These are phyloP conservation scores for Rattus norvegicus DNA, from an alignment of 2,113 vertebrate species.

Conservation along the genomic window DNA sequence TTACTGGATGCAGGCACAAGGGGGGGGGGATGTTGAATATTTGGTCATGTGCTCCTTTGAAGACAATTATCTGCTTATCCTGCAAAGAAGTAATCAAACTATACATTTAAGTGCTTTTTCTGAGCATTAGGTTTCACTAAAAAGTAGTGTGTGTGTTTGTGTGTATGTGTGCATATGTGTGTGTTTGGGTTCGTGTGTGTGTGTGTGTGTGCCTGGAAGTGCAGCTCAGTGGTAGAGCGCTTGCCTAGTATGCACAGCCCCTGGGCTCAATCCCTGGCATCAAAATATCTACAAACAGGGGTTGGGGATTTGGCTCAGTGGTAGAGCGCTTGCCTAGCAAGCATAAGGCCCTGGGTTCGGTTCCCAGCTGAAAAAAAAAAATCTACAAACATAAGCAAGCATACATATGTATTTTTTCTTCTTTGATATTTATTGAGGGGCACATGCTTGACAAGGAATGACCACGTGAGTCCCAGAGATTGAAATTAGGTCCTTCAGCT, in stretches of 20 bases:
- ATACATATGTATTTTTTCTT: neutral
- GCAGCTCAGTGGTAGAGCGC: neutral
- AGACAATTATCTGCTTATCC: neutral
- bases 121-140: neutral
- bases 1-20: neutral
- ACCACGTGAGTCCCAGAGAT: neutral
- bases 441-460: neutral
- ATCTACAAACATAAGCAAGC: neutral
- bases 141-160: neutral
- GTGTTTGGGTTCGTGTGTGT: neutral
- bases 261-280: neutral
- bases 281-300: neutral
- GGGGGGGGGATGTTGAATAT: neutral
- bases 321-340: too few species aligned
- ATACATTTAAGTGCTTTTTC: neutral
- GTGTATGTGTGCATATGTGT: too few species aligned
- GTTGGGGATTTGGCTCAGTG: too few species aligned
- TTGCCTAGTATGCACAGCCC: neutral
- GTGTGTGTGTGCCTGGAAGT: neutral
- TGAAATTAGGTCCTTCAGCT: neutral
- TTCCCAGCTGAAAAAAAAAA: too few species aligned
- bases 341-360: too few species aligned
- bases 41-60: neutral
- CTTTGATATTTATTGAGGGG: neutral
- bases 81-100: constrained; percentile 1